A percentile compares a stretch with the other conserved stretches of the same genome.
Evolutionary conservation across 2,797 vertebrate genomes (phyloP).

Genomic region (Phoeniculus purpureus): DNA sequence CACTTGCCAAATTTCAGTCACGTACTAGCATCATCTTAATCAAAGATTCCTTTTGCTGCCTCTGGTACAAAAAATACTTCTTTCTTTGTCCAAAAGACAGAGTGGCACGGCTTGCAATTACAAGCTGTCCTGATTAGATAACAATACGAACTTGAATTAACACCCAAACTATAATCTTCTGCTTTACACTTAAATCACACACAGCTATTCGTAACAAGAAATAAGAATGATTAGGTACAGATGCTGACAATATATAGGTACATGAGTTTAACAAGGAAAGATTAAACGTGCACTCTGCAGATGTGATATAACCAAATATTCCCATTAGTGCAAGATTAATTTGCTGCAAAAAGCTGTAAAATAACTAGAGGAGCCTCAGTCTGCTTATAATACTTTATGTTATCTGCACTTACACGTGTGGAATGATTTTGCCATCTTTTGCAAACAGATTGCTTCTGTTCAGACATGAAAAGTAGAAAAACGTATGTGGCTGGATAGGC

Average conservation of each 20-base stretch:
- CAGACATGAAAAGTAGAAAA: not conserved
- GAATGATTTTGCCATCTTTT: not conserved
- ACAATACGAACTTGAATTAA: slow-evolving; percentile 35
- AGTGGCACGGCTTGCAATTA: not conserved
- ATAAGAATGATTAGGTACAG: not conserved
- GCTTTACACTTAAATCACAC: slow-evolving; percentile 3
- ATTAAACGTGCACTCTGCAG: not conserved
- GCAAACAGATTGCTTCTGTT: not conserved
- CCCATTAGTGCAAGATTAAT: not conserved
- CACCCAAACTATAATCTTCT: not conserved
- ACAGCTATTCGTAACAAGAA: not conserved
- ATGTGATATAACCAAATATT: not conserved
- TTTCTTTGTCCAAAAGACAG: slow-evolving; percentile 47
- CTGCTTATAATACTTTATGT: not conserved
- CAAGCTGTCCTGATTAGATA: slow-evolving; percentile 29
- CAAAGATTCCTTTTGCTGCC: slow-evolving; percentile 30
- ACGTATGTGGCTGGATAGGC: not conserved
- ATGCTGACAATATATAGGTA: not conserved
- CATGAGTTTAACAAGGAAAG: not conserved
- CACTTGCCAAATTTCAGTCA: not conserved
- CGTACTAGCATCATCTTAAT: slow-evolving; percentile 38
- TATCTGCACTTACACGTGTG: not conserved
- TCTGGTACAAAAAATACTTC: slow-evolving; percentile 26
- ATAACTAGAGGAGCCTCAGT: not conserved
- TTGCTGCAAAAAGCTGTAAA: not conserved